Percentiles rank a stretch among this genome's conserved stretches.
phyloP scores from a whole-genome alignment of 2,888 invertebrate genomes.

The Eupeodes luniger region DNA sequence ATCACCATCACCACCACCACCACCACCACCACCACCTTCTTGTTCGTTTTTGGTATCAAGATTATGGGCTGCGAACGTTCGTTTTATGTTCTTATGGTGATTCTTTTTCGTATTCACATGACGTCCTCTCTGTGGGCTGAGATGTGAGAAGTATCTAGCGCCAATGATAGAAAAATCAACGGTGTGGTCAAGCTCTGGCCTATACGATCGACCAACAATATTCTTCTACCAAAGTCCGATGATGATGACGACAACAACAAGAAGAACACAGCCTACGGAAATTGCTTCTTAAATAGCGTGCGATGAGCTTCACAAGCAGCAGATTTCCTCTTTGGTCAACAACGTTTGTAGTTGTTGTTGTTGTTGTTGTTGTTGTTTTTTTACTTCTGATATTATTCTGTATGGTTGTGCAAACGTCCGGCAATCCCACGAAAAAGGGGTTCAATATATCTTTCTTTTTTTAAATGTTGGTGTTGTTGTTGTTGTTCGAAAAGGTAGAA shows the following conservation, averaged over 20 bases:
- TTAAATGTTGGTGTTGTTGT: background rate
- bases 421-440: constrained; percentile 45
- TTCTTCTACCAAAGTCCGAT: too few species aligned
- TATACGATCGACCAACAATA: too few species aligned
- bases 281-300: constrained; percentile 72
- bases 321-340: constrained; percentile 21
- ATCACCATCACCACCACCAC: background rate
- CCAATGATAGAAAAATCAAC: constrained; percentile 61
- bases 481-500: constrained; percentile 4
- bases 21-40: background rate
- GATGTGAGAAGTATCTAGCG: constrained; percentile 58
- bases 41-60: constrained; percentile 13
- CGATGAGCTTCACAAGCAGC: constrained; percentile 23
- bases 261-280: constrained; percentile 61
- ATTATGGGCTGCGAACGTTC: constrained; percentile 48
- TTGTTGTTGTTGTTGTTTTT: background rate
- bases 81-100: constrained; percentile 34
- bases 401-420: constrained; percentile 51
- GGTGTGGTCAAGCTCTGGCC: constrained; percentile 45
- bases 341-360: background rate
- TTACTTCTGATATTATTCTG: constrained; percentile 1
- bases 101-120: constrained; percentile 58
- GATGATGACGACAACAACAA: background rate
- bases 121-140: constrained; percentile 39
- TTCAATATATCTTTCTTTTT: constrained; percentile 27